A percentile compares a stretch with the other conserved stretches of the same genome.
Evolutionary conservation across 2,888 invertebrate species (phyloP).

Genomic region (Agrochola litura): DNA sequence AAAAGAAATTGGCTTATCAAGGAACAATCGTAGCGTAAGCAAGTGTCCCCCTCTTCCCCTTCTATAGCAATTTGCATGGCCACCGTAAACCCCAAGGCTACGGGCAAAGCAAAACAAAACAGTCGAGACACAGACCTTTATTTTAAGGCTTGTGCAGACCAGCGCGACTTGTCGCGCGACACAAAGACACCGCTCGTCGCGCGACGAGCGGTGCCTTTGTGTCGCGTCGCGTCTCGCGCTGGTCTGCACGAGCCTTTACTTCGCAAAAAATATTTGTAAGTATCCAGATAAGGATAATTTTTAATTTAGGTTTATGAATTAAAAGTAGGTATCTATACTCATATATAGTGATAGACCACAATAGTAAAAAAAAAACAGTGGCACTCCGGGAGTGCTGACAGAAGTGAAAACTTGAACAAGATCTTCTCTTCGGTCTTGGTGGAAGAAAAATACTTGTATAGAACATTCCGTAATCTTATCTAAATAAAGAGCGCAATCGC

Average conservation of each 20-base stretch:
- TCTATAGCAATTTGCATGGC: constrained; percentile 65
- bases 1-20: constrained; percentile 59
- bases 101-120: constrained; percentile 50
- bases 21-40: constrained; percentile 64
- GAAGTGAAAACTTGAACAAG: no score
- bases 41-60: constrained; percentile 51
- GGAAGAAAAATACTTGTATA: no score
- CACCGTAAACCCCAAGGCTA: constrained; percentile 54
- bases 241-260: no score
- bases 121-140: constrained; percentile 31
- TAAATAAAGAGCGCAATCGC: no score
- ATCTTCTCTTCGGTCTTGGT: no score
- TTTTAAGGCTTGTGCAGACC: no score
- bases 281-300: constrained; percentile 8
- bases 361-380: background rate
- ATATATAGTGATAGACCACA: background rate
- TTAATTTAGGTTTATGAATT: constrained; percentile 2
- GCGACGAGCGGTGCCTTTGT: no score
- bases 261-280: background rate
- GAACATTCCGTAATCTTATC: no score
- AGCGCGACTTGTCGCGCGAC: no score
- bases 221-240: no score
- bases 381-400: no score
- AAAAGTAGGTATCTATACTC: background rate
- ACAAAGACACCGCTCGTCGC: no score